Percentiles rank a stretch among this genome's conserved stretches.
Conservation (phyloP, 2,113 vertebrate genomes). For the Pteruthius melanotis region DNA sequence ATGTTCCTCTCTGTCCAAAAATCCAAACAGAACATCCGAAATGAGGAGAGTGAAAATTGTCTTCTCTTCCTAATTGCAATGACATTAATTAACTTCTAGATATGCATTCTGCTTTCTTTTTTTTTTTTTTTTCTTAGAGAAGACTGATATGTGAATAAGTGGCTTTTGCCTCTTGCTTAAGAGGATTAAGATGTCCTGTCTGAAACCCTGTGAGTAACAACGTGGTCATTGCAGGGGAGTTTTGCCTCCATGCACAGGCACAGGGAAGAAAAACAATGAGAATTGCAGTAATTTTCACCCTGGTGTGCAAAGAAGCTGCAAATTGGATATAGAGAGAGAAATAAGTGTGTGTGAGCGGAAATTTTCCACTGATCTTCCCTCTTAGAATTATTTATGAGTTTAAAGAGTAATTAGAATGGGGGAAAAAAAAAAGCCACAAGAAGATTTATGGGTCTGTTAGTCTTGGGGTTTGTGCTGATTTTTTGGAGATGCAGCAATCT, state of each 20-base stretch:
- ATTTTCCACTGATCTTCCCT: background rate
- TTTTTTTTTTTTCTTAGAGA: fast-evolving
- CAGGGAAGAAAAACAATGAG: background rate
- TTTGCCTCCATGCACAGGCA: background rate
- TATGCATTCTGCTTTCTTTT: fast-evolving
- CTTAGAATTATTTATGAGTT: slow-evolving; percentile 20
- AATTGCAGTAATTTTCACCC: background rate
- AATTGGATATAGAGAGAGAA: background rate
- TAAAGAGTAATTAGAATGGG: background rate
- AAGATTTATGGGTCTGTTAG: background rate
- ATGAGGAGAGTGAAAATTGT: background rate
- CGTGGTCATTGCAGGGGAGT: background rate
- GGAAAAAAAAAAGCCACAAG: background rate
- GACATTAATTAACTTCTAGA: background rate
- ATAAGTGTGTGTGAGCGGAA: background rate
- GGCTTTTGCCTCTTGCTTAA: background rate
- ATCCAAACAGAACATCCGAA: background rate
- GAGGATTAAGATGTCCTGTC: background rate
- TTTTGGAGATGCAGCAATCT: background rate
- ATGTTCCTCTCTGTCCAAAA: background rate
- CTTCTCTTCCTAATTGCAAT: background rate
- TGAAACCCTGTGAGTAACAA: background rate
- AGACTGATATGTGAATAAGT: fast-evolving
- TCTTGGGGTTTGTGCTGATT: background rate
- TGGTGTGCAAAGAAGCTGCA: background rate